Evolutionary conservation across 2,797 vertebrate species (phyloP), one percentile per base, ranked within the genome.

Genomic region (Sebastes cheni): DNA sequence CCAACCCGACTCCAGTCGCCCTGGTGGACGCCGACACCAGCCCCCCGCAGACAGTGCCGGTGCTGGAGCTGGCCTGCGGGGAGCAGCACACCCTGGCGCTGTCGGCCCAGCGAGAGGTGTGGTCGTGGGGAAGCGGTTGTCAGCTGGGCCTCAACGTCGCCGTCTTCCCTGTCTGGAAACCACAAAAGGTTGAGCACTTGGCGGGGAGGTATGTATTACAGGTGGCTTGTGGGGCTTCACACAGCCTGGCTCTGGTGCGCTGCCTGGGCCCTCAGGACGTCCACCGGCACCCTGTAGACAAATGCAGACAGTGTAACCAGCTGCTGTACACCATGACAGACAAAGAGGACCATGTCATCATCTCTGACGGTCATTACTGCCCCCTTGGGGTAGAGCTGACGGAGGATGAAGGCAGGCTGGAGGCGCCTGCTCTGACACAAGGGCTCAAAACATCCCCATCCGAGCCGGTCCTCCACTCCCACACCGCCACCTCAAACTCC

Each of bases 301-400:
- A 98, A 75, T 99, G 98, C 84, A 94, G 96, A 74, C 97, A 98
- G 74, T 99, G 98, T 89, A 96, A 98, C 84, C 98, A 99, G 88
- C 96, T 98, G 75, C 94, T 99, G 5, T 99, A 97, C 92, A 99
- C 98, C 6, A 99, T 99, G 98, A 99, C 95, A 0, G 98, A 99
- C 94, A 99, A 98, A 86, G 98, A 99, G 89, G 98, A 99, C 89
- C 98, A 99, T 1, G 98, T 99, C 72, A 99, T 99, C 84, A 99
- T 99, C 94, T 99, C 98, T 3, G 98, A 99, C 78, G 97, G 95
- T 60, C 98, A 99, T 82, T 98, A 96, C 85, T 99, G 98, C 86
- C 97, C 97, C 0, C 81, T 97, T 2, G 96, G 96, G 0, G 94
- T 96, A 46, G 96, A 96, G 4, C 88, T 96, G 16, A 94, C 95